These are phyloP conservation scores for Leucoma salicis DNA, from an alignment of 2,888 invertebrate genomes.

Conservation along the genomic window DNA sequence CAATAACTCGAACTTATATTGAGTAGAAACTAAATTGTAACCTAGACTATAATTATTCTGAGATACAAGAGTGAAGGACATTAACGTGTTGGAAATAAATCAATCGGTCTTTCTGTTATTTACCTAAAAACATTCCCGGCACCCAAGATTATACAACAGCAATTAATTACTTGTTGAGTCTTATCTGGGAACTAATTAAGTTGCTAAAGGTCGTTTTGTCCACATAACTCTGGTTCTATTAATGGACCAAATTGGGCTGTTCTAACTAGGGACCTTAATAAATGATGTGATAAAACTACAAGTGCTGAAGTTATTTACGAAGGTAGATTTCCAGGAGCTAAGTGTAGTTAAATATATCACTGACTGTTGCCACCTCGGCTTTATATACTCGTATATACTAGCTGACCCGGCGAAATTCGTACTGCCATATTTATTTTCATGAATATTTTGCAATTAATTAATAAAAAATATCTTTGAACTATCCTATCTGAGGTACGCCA, in stretches of 20 bases:
- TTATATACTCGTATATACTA: too few species aligned
- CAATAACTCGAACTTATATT: too few species aligned
- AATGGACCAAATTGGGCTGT: conserved; percentile 22
- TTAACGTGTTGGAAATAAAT: too few species aligned
- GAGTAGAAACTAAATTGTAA: too few species aligned
- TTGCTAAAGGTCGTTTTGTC: conserved; percentile 14
- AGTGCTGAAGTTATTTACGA: not conserved
- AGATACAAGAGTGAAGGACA: too few species aligned
- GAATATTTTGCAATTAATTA: too few species aligned
- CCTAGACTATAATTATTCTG: too few species aligned
- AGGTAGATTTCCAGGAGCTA: not conserved
- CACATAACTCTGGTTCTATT: conserved; percentile 23
- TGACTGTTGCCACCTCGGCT: too few species aligned
- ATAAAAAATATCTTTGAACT: too few species aligned
- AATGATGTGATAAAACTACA: conserved; percentile 1
- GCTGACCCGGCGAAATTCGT: too few species aligned
- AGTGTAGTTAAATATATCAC: not conserved
- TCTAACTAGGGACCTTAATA: conserved; percentile 8
- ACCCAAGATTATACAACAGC: conserved; percentile 7
- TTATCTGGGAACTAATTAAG: conserved; percentile 30
- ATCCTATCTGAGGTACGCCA: too few species aligned
- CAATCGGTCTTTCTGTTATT: not conserved
- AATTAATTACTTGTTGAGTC: conserved; percentile 24
- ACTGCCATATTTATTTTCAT: too few species aligned
- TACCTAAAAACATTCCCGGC: not conserved